These are phyloP conservation scores for Protonemura montana DNA, from an alignment of 2,888 invertebrate species.

Conservation along the genomic window DNA sequence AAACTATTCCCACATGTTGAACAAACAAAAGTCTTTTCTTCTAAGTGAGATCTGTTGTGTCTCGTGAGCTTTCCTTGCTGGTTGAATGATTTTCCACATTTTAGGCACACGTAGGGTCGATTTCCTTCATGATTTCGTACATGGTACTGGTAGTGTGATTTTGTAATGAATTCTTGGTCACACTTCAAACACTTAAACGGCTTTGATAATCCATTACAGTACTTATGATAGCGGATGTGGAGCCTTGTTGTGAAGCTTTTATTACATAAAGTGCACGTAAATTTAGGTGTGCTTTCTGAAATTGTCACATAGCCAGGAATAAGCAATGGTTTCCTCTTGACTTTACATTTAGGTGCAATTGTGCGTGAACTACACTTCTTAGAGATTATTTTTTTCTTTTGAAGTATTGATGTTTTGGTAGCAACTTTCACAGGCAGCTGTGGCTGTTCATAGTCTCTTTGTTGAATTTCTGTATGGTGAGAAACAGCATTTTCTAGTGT, in stretches of 20 bases:
- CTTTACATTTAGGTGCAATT: conserved; percentile 29
- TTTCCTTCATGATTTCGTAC: conserved; percentile 66
- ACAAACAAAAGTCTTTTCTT: conserved; percentile 66
- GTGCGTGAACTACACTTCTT: not conserved
- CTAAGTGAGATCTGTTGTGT: conserved; percentile 73
- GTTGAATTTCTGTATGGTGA: not conserved
- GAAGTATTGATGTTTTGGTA: not conserved
- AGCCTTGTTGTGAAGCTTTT: conserved; percentile 71
- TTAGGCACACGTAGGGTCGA: conserved; percentile 67
- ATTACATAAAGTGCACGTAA: conserved; percentile 72
- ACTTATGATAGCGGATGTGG: conserved; percentile 53
- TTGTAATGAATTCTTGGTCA: conserved; percentile 70
- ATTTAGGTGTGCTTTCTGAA: conserved; percentile 64
- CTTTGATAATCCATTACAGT: conserved; percentile 55
- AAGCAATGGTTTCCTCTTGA: conserved; percentile 44
- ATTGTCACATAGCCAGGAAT: conserved; percentile 48
- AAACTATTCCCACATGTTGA: conserved; percentile 69
- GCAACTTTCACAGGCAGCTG: not conserved
- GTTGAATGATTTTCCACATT: conserved; percentile 73
- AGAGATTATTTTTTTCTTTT: not conserved
- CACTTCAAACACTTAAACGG: conserved; percentile 64
- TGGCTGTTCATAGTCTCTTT: not conserved
- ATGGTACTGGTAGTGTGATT: conserved; percentile 78
- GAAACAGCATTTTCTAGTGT: not conserved
- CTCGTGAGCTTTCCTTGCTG: conserved; percentile 75